Conservation (phyloP, 2,888 invertebrate species). For the Byasa hedistus region DNA sequence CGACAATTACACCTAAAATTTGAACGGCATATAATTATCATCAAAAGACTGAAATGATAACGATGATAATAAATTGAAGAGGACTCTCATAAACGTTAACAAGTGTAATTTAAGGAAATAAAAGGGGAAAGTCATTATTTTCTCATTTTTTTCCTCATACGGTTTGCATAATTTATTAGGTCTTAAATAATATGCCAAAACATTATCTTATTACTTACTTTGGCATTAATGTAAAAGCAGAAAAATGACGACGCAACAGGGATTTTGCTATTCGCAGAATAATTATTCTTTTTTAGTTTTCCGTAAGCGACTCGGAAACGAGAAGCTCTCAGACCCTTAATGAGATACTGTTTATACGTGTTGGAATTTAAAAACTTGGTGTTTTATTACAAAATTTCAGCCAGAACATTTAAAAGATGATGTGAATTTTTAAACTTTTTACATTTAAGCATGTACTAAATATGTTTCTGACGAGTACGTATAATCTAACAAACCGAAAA, state of each 20-base stretch:
- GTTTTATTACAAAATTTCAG: constrained; percentile 2
- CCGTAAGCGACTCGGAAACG: constrained; percentile 10
- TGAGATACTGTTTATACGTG: constrained; percentile 25
- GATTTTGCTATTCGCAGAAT: background rate
- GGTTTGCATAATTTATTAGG: background rate
- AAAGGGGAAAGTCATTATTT: no score
- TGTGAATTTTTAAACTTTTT: no score
- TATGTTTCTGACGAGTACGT: no score
- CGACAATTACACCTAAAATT: no score
- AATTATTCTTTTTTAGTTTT: constrained; percentile 21
- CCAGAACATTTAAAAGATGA: background rate
- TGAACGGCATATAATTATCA: no score
- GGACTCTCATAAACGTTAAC: no score
- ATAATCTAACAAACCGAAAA: no score
- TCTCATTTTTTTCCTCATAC: background rate
- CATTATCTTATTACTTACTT: background rate
- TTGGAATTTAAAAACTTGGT: constrained; percentile 20
- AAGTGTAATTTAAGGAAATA: no score
- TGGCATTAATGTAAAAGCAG: background rate
- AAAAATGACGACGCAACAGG: background rate
- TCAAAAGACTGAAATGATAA: no score
- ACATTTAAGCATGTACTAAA: no score
- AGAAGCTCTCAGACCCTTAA: constrained; percentile 24
- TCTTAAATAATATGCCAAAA: background rate
- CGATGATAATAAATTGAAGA: no score